These are phyloP conservation scores for Enteromius treurensis DNA, from an alignment of 2,797 vertebrate species.

Conservation along the genomic window DNA sequence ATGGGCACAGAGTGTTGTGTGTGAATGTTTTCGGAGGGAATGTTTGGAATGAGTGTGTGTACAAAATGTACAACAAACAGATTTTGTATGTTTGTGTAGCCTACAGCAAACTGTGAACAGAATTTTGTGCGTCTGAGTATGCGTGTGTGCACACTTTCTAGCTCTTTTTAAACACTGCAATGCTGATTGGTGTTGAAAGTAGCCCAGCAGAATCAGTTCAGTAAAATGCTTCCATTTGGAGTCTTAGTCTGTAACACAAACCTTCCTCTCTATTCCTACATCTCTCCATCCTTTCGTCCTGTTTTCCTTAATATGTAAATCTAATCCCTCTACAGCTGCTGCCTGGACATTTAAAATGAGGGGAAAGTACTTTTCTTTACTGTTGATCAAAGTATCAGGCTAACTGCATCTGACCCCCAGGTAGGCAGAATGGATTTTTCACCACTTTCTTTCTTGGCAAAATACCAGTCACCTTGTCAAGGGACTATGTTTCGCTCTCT, in stretches of 20 bases:
- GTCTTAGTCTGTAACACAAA: conserved; percentile 49
- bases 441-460: conserved; percentile 54
- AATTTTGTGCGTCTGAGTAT: conserved; percentile 13
- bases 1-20: conserved; percentile 36
- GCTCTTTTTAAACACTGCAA: conserved; percentile 46
- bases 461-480: conserved; percentile 49
- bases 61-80: conserved; percentile 42
- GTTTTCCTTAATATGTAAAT: conserved; percentile 66
- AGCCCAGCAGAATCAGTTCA: conserved; percentile 57
- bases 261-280: conserved; percentile 29
- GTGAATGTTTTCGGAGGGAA: conserved; percentile 33
- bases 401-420: conserved; percentile 63
- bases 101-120: conserved; percentile 33
- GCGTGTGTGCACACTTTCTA: conserved; percentile 25
- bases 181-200: conserved; percentile 65
- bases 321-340: conserved; percentile 60
- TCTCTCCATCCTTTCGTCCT: conserved; percentile 27
- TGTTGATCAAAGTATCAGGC: conserved; percentile 62
- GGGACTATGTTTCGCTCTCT: conserved; percentile 17
- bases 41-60: conserved; percentile 43
- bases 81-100: conserved; percentile 47
- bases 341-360: conserved; percentile 58
- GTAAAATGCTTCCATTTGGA: conserved; percentile 67
- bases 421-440: conserved; percentile 60
- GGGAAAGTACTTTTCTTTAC: conserved; percentile 44